Base-by-base conservation (phyloP, 2,113 vertebrate species). In the Dunckerocampus dactyliophorus region DNA sequence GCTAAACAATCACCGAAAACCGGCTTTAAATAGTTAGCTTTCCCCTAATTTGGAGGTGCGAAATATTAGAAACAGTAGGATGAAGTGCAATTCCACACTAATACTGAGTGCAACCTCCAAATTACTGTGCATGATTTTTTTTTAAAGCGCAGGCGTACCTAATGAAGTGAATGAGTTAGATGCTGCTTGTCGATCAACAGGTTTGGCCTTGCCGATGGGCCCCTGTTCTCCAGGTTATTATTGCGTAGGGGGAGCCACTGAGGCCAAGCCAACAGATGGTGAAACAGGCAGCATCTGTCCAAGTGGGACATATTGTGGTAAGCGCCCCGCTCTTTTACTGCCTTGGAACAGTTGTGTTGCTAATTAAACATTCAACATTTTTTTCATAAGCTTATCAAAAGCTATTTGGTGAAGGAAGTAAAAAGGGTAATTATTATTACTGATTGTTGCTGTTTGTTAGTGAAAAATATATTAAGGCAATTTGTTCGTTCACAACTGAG, bases 181-280 rank as follows among this genome's bases (percentile, higher is more conserved):
- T n/a, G 6, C 21, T 8, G 53, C 28, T 10, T 72, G 42, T 71
- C 72, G 12, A 46, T 56, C 45, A 34, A 65, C 84, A 98, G 94
- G 95, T 62, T 86, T 97, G 62, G 71, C 92, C 49, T 76, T 81
- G 2, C 93, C 93, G 11, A 89, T 84, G 20, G 94, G 95, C 10
- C 88, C 92, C 6, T 98, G 95, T 64, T 70, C 87, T 50, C 70
- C 92, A 59, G 94, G 96, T 0, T 95, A 92, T 87, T 94, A 91
- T 78, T 98, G 95, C 68, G 72, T 31, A 4, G 88, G 85, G 69
- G 87, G 89, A 79, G 91, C 95, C 59, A 80, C 59, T 19, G 74
- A 83, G 37, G 86, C 92, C n/a, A 89, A 84, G 60, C 95, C 94
- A 63, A 87, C 67, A 54, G 93, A 96, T 61, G 87, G 88, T 2